Conservation (phyloP, 1,140 invertebrate species). For the Tyrophagus putrescentiae region DNA sequence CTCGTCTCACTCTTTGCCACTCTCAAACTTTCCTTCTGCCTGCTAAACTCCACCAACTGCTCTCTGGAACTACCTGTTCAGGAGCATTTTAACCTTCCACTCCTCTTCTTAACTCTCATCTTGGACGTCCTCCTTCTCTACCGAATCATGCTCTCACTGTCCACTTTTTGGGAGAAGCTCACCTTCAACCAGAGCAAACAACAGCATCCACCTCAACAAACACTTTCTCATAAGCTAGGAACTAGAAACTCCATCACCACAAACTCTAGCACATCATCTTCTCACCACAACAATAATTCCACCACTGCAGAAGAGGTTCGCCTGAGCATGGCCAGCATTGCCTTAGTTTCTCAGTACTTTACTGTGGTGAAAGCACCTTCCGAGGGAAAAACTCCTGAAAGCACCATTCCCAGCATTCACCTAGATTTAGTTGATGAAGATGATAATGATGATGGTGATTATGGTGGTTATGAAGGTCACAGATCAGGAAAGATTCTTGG, state of each 20-base stretch:
- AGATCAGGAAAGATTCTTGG: too few relatives aligned
- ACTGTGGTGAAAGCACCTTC: background rate
- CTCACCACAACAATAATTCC: too few relatives aligned
- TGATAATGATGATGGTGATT: too few relatives aligned
- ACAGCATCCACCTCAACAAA: too few relatives aligned
- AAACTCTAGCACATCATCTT: too few relatives aligned
- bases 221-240: too few relatives aligned
- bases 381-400: background rate
- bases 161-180: background rate
- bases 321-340: background rate
- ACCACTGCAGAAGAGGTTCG: background rate
- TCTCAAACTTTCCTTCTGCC: background rate
- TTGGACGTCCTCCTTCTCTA: background rate
- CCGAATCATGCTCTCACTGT: background rate
- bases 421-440: background rate
- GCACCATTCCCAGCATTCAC: background rate
- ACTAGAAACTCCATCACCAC: too few relatives aligned
- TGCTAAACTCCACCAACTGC: background rate
- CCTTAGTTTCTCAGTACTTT: background rate
- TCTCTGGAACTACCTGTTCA: background rate
- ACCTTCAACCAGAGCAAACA: background rate
- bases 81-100: too few relatives aligned
- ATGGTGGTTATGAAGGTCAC: too few relatives aligned
- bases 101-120: background rate
- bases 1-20: background rate